phyloP scores from a whole-genome alignment of 2,797 vertebrate species.

The Gastrophryne carolinensis region DNA sequence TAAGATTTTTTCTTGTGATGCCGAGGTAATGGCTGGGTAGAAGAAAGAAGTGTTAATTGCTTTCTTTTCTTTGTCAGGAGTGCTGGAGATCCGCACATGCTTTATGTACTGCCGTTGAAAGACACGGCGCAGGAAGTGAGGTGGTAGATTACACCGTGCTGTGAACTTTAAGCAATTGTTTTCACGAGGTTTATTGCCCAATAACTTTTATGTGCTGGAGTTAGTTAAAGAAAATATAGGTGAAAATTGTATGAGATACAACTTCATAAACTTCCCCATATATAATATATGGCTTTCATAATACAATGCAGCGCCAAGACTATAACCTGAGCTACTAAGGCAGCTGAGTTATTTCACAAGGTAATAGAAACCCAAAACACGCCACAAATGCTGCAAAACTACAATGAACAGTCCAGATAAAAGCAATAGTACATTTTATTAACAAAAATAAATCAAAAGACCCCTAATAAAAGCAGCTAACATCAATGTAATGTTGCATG shows the following conservation, averaged over 20 bases:
- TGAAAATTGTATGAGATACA: conserved; percentile 24
- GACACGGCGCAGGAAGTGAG: conserved; percentile 48
- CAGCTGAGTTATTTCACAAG: too few species aligned
- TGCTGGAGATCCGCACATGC: conserved; percentile 38
- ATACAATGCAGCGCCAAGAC: conserved; percentile 3
- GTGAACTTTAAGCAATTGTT: conserved; percentile 52
- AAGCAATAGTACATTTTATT: too few species aligned
- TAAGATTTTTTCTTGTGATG: conserved; percentile 44
- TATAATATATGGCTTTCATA: conserved; percentile 41
- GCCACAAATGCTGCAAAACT: too few species aligned
- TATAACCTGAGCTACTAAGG: conserved; percentile 36
- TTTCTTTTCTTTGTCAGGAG: conserved; percentile 50
- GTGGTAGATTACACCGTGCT: conserved; percentile 37
- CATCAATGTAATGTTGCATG: too few species aligned
- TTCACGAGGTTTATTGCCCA: conserved; percentile 52
- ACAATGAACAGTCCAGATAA: too few species aligned
- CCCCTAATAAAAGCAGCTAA: too few species aligned
- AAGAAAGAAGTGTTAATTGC: conserved; percentile 52
- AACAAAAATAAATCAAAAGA: too few species aligned
- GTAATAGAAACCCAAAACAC: too few species aligned
- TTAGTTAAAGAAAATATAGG: conserved; percentile 50
- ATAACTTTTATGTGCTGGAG: conserved; percentile 51
- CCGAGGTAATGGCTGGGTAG: conserved; percentile 49
- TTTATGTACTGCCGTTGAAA: conserved; percentile 47
- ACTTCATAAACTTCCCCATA: conserved; percentile 34